These are phyloP conservation scores for Tamandua tetradactyla DNA, from an alignment of 2,797 vertebrate genomes.

Conservation along the genomic window DNA sequence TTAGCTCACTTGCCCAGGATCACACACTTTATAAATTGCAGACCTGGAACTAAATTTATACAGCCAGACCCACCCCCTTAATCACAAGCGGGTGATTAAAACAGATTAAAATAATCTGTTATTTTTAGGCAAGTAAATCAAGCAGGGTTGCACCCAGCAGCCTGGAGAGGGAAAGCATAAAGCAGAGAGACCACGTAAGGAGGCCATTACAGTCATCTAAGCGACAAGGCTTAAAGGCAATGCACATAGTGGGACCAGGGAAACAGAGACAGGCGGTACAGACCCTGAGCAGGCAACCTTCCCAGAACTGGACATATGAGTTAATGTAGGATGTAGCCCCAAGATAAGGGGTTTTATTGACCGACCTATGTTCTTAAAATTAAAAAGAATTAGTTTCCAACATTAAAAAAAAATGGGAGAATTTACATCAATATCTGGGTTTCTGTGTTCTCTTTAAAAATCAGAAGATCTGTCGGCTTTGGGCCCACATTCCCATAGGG, in stretches of 20 bases:
- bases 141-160: neutral
- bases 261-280: neutral
- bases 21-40: neutral
- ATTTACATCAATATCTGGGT: conserved; percentile 18
- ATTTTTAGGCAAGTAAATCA: neutral
- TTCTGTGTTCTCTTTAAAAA: neutral
- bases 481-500: neutral
- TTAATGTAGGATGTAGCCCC: neutral
- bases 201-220: neutral
- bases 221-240: neutral
- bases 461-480: neutral
- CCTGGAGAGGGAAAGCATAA: neutral
- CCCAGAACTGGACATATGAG: neutral
- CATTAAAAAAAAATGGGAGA: neutral
- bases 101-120: too few relatives aligned
- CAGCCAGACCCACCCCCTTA: neutral
- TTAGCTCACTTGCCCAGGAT: conserved; percentile 6
- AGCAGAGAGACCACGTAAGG: neutral
- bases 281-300: neutral
- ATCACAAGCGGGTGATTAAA: too few relatives aligned
- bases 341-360: neutral
- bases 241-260: neutral
- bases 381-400: neutral
- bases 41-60: neutral
- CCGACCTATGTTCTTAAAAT: neutral